Conservation (phyloP, 53 echinoderm and acorn worm species). For the Apostichopus leukothele region DNA sequence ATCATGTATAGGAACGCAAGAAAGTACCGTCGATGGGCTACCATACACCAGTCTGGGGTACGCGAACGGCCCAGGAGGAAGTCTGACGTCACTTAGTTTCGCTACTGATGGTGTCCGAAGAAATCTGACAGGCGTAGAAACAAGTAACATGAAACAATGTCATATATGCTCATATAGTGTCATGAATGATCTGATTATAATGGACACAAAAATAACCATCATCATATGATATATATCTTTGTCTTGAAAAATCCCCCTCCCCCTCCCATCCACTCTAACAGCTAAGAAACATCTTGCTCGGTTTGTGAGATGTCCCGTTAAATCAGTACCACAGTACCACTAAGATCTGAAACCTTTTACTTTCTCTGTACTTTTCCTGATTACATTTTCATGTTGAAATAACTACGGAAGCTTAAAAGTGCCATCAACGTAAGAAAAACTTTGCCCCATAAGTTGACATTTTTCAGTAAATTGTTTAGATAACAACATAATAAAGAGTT, state of each 20-base stretch:
- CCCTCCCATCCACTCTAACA: neutral
- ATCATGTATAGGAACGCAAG: neutral
- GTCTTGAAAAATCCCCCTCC: neutral
- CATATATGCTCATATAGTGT: neutral
- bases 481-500: too few relatives aligned
- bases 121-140: constrained; percentile 25
- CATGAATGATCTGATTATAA: neutral
- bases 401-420: too few relatives aligned
- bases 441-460: too few relatives aligned
- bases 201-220: neutral
- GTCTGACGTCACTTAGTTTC: neutral
- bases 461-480: too few relatives aligned
- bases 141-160: neutral
- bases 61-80: constrained; percentile 44
- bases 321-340: too few relatives aligned
- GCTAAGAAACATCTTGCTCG: too few relatives aligned
- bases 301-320: too few relatives aligned
- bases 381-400: too few relatives aligned
- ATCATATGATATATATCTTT: neutral
- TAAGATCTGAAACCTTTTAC: too few relatives aligned
- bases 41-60: constrained; percentile 46
- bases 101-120: neutral
- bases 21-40: neutral
- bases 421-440: too few relatives aligned
- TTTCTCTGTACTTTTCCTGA: too few relatives aligned